Conservation (phyloP, 64 coral and sea anemone species). For the Actinia tenebrosa region DNA sequence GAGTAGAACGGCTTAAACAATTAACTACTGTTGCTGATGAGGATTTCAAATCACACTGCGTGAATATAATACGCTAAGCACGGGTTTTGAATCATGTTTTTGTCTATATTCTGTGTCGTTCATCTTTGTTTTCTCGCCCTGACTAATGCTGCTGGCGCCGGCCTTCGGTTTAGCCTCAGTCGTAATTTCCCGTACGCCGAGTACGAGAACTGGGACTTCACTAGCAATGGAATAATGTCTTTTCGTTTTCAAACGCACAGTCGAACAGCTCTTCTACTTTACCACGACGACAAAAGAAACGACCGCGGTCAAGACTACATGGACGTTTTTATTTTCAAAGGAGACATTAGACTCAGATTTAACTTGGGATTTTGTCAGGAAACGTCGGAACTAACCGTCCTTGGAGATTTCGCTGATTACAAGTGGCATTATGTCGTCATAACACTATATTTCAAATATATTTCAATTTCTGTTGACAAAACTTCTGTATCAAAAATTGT, state of each 20-base stretch:
- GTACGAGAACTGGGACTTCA: conserved; percentile 18
- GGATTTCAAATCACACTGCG: neutral
- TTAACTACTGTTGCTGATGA: neutral
- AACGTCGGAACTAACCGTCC: neutral
- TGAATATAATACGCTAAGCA: neutral
- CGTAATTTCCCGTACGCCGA: neutral
- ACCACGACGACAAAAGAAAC: conserved; percentile 17
- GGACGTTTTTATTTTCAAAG: conserved; percentile 23
- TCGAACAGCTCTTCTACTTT: conserved; percentile 22
- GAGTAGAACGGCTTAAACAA: neutral
- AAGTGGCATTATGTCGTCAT: conserved; percentile 38
- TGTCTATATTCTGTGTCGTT: neutral
- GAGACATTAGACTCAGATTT: conserved; percentile 9
- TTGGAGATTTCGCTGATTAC: conserved; percentile 8
- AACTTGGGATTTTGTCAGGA: neutral
- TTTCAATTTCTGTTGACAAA: conserved; percentile 19
- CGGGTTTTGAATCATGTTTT: neutral
- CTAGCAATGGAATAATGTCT: conserved; percentile 23
- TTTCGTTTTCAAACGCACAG: conserved; percentile 40
- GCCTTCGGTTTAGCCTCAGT: conserved; percentile 9
- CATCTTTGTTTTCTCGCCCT: neutral
- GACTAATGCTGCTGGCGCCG: conserved; percentile 13
- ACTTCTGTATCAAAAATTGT: neutral
- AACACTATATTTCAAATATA: neutral
- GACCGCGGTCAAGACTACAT: conserved; percentile 26